Conservation (phyloP, 2,888 invertebrate genomes). For the Phyllotreta cruciferae region DNA sequence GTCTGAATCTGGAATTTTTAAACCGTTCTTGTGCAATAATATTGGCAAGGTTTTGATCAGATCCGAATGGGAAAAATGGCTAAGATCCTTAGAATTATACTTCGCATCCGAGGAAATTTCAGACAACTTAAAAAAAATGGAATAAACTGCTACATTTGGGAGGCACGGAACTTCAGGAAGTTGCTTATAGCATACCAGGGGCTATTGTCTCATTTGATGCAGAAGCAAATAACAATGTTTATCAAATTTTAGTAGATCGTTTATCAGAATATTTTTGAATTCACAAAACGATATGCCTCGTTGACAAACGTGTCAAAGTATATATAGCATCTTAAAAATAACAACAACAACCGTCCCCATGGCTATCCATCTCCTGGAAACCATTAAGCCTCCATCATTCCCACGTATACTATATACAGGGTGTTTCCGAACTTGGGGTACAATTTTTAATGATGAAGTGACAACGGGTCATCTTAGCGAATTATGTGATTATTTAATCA, state of each 20-base stretch:
- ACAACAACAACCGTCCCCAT: too few species aligned
- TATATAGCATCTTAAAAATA: too few species aligned
- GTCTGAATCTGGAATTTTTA: slow-evolving; percentile 4
- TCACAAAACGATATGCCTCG: too few species aligned
- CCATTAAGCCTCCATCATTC: too few species aligned
- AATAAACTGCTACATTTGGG: slow-evolving; percentile 47
- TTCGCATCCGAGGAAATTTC: slow-evolving; percentile 45
- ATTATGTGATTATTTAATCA: too few species aligned
- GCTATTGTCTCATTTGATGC: slow-evolving; percentile 38
- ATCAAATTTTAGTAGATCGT: slow-evolving; percentile 42
- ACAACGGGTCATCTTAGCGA: too few species aligned
- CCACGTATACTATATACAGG: too few species aligned
- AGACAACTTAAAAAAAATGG: slow-evolving; percentile 38
- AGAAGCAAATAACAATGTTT: slow-evolving; percentile 41
- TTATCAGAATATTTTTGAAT: slow-evolving; percentile 47
- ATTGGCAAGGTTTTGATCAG: slow-evolving; percentile 43
- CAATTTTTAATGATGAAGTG: too few species aligned
- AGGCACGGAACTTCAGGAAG: slow-evolving; percentile 46
- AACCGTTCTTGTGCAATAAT: slow-evolving; percentile 40
- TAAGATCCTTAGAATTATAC: slow-evolving; percentile 44
- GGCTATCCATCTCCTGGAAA: too few species aligned
- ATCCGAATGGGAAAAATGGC: slow-evolving; percentile 45
- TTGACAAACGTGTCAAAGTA: too few species aligned
- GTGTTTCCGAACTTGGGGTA: too few species aligned
- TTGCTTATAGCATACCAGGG: slow-evolving; percentile 45